These are phyloP conservation scores for Agelaius phoeniceus DNA, from an alignment of 2,113 vertebrate genomes.

Conservation along the genomic window DNA sequence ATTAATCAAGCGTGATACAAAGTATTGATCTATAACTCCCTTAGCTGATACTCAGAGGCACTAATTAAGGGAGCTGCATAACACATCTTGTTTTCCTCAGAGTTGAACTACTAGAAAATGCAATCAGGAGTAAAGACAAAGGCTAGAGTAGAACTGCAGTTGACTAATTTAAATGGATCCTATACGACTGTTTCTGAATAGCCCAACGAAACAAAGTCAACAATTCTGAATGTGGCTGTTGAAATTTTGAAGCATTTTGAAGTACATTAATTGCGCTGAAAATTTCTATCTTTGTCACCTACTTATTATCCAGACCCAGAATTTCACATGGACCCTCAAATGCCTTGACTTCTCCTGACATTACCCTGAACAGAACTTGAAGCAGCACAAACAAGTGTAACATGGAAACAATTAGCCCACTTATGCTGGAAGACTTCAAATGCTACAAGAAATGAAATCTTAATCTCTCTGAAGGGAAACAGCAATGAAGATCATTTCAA, in stretches of 20 bases:
- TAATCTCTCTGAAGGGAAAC: background rate
- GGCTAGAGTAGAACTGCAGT: background rate
- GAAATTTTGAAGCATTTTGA: background rate
- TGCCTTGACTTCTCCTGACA: background rate
- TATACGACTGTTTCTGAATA: background rate
- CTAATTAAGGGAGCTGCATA: constrained; percentile 24
- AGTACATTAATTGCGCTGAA: background rate
- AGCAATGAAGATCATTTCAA: background rate
- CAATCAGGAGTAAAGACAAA: background rate
- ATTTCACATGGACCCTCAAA: background rate
- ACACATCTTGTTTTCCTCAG: background rate
- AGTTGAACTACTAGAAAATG: background rate
- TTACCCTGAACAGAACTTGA: background rate
- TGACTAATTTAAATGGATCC: background rate
- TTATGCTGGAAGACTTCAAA: background rate
- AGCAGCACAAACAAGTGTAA: background rate
- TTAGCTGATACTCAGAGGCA: constrained; percentile 5
- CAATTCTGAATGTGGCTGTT: background rate
- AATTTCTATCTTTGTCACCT: background rate
- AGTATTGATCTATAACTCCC: background rate
- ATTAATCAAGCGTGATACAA: background rate
- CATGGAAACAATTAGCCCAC: background rate
- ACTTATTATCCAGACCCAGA: background rate
- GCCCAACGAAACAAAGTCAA: background rate
- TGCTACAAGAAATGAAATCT: background rate